Conservation (phyloP, 2,888 invertebrate species). For the Zygaena filipendulae region DNA sequence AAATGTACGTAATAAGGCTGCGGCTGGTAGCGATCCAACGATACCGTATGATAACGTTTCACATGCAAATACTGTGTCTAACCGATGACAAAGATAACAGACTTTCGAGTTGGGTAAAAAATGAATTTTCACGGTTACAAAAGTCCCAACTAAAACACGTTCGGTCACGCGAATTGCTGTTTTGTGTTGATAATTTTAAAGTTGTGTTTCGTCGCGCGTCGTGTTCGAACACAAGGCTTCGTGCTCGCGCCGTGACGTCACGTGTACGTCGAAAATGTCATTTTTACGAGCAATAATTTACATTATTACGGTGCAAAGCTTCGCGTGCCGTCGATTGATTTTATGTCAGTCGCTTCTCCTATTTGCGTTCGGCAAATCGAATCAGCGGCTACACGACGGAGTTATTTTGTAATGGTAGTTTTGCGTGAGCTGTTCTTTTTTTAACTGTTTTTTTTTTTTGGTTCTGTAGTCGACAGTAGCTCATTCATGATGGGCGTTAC, state of each 20-base stretch:
- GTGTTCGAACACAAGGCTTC: slow-evolving; percentile 20
- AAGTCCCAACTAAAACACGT: too few species aligned
- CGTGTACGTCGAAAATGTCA: slow-evolving; percentile 64
- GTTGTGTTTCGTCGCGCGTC: slow-evolving; percentile 21
- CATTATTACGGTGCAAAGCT: slow-evolving; percentile 62
- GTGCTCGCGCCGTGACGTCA: slow-evolving; percentile 42
- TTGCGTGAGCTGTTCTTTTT: slow-evolving; percentile 49
- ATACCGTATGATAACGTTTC: too few species aligned
- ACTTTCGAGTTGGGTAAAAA: too few species aligned
- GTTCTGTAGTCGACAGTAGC: slow-evolving; percentile 17
- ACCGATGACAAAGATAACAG: slow-evolving; percentile 52
- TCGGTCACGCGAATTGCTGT: slow-evolving; percentile 10
- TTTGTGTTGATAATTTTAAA: slow-evolving; percentile 20
- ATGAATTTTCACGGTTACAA: too few species aligned
- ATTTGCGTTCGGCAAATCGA: slow-evolving; percentile 61
- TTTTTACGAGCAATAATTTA: slow-evolving; percentile 67
- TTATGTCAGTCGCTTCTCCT: slow-evolving; percentile 61
- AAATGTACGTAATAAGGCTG: slow-evolving; percentile 4
- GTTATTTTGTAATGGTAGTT: slow-evolving; percentile 58
- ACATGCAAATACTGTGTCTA: slow-evolving; percentile 42
- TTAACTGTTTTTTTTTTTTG: slow-evolving; percentile 30
- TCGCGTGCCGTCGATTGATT: slow-evolving; percentile 67
- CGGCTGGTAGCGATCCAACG: too few species aligned
- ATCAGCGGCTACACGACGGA: slow-evolving; percentile 55
- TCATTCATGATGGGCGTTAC: background rate